Conservation (phyloP, 2,113 vertebrate species). For the Dissostichus mawsoni region DNA sequence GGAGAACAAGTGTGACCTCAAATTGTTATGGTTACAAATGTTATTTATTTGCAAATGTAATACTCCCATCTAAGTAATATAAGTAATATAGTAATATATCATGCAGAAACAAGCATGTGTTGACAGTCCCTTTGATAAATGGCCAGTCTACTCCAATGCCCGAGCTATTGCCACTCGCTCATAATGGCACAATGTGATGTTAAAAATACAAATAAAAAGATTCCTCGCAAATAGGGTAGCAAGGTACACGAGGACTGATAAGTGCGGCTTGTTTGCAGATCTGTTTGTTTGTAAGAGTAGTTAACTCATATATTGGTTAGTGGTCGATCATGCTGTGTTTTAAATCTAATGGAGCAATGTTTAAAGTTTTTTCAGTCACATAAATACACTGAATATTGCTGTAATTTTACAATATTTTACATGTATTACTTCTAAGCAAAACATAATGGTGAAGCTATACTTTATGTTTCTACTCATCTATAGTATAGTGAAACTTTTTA, state of each 20-base stretch:
- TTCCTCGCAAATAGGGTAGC: background rate
- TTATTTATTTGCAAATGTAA: no score
- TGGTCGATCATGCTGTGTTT: background rate
- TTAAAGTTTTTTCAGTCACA: no score
- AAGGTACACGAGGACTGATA: background rate
- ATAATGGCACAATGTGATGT: background rate
- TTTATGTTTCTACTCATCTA: no score
- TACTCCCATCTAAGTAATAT: no score
- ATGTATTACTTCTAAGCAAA: no score
- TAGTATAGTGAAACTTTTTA: no score
- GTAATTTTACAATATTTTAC: no score
- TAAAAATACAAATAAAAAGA: background rate
- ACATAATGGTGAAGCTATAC: no score
- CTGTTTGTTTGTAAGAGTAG: background rate
- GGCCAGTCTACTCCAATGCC: background rate
- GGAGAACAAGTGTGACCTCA: background rate
- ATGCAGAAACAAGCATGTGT: background rate
- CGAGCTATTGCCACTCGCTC: background rate
- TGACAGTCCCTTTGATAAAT: background rate
- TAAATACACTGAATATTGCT: no score
- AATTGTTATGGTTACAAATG: background rate
- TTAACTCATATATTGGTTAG: background rate
- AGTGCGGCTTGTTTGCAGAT: background rate
- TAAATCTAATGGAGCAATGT: background rate
- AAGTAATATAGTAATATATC: no score